phyloP scores from a whole-genome alignment of 2,888 invertebrate genomes.

The Carterocephalus palaemon region DNA sequence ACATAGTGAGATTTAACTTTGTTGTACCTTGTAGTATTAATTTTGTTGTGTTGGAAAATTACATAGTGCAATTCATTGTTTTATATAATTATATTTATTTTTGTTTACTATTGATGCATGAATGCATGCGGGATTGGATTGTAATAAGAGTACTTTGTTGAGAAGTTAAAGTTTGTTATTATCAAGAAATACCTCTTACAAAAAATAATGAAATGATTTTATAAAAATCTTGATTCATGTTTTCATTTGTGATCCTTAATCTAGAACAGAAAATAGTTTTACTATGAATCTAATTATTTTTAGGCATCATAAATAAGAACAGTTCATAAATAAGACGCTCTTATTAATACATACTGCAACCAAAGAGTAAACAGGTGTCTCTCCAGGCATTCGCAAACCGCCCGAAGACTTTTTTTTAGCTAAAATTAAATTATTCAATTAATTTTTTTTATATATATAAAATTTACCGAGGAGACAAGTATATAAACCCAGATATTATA shows the following conservation, averaged over 20 bases:
- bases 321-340: too few relatives aligned
- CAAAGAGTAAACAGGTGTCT: conserved; percentile 42
- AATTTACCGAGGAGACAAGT: too few relatives aligned
- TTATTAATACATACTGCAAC: conserved; percentile 35
- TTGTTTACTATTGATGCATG: conserved; percentile 14
- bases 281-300: not conserved
- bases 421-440: conserved; percentile 1
- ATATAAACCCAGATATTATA: too few relatives aligned
- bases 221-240: conserved; percentile 19
- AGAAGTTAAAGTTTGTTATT: conserved; percentile 17
- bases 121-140: conserved; percentile 8
- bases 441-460: not conserved
- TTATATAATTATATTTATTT: conserved; percentile 28
- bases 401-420: conserved; percentile 17
- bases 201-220: conserved; percentile 18
- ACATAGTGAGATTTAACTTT: conserved; percentile 51
- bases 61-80: conserved; percentile 64
- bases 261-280: conserved; percentile 6
- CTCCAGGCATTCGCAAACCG: conserved; percentile 45
- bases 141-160: conserved; percentile 14
- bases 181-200: conserved; percentile 20
- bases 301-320: not conserved
- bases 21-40: conserved; percentile 62
- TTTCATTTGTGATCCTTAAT: conserved; percentile 13
- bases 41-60: conserved; percentile 63